Conservation (phyloP, 64 coral and sea anemone species). For the Astreopora myriophthalma region DNA sequence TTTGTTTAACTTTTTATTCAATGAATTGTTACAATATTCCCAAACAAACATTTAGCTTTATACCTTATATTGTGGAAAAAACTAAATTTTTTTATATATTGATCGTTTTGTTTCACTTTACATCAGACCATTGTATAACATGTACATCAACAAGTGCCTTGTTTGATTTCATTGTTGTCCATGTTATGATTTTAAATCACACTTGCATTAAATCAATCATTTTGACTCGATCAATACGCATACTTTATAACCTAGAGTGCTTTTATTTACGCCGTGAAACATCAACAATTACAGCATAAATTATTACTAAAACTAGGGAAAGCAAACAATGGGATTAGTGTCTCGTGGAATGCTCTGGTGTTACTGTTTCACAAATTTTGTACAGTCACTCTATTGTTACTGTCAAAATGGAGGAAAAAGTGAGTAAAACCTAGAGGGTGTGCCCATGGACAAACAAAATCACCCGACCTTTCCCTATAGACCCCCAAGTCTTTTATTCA, state of each 20-base stretch:
- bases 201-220: constrained; percentile 48
- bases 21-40: constrained; percentile 8
- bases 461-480: background rate
- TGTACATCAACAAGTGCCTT: constrained; percentile 53
- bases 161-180: constrained; percentile 54
- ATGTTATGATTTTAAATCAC: constrained; percentile 61
- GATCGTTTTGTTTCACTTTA: constrained; percentile 3
- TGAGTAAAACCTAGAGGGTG: background rate
- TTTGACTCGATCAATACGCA: constrained; percentile 23
- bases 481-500: background rate
- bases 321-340: too few relatives aligned
- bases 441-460: constrained; percentile 4
- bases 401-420: background rate
- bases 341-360: background rate
- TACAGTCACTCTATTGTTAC: constrained; percentile 10
- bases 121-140: constrained; percentile 14
- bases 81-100: constrained; percentile 16
- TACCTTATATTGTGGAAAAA: constrained; percentile 12
- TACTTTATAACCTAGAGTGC: background rate
- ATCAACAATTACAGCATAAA: too few relatives aligned
- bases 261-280: too few relatives aligned
- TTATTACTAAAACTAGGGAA: too few relatives aligned
- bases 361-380: background rate
- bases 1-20: constrained; percentile 40
- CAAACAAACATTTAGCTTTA: constrained; percentile 16